Conservation (phyloP, 2,888 invertebrate species). For the Cyclophora albipunctata region DNA sequence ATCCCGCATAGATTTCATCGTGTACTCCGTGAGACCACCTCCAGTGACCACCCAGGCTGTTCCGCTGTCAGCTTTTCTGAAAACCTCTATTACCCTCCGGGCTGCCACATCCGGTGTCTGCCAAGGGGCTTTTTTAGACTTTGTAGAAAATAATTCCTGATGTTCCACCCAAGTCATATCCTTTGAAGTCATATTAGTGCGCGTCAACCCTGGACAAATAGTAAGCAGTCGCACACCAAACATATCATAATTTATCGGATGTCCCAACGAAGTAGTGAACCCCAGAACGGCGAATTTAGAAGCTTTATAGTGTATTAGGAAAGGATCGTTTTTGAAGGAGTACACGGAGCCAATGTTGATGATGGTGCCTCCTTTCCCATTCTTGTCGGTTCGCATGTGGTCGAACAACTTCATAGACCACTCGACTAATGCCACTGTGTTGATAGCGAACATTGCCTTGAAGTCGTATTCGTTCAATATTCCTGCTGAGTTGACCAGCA, state of each 20-base stretch:
- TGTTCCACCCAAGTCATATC: no score
- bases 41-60: no score
- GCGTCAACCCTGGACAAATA: slow-evolving; percentile 45
- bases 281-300: slow-evolving; percentile 76
- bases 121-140: no score
- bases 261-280: slow-evolving; percentile 64
- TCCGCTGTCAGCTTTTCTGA: no score
- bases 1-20: no score
- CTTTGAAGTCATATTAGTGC: no score
- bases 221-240: slow-evolving; percentile 72
- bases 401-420: slow-evolving; percentile 52
- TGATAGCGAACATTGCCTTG: slow-evolving; percentile 33
- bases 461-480: slow-evolving; percentile 24
- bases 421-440: slow-evolving; percentile 31
- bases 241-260: slow-evolving; percentile 52
- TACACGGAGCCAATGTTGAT: slow-evolving; percentile 74
- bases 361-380: slow-evolving; percentile 71
- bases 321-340: slow-evolving; percentile 67
- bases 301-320: slow-evolving; percentile 74
- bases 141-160: no score
- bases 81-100: no score
- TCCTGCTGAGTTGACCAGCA: slow-evolving; percentile 53
- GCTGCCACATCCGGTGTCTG: no score
- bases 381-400: neutral
- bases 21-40: no score